phyloP scores from a whole-genome alignment of 2,797 vertebrate genomes.

The Xenopus petersii region DNA sequence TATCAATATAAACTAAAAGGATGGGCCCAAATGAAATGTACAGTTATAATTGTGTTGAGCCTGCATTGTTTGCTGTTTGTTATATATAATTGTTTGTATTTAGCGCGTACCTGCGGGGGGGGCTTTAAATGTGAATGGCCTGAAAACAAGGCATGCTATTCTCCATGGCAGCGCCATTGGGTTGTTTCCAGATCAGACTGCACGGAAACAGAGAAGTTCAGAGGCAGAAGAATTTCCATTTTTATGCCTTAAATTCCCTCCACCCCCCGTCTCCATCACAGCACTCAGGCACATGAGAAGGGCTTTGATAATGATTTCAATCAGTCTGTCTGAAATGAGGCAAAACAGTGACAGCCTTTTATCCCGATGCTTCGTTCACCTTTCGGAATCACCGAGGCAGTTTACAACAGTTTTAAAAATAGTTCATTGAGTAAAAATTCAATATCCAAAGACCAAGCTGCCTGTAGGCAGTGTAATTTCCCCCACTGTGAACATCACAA shows the following conservation, averaged over 20 bases:
- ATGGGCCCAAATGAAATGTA: too few relatives aligned
- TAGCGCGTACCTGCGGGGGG: too few relatives aligned
- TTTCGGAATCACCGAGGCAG: constrained; percentile 18
- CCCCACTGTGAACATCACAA: constrained; percentile 46
- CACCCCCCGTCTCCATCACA: neutral
- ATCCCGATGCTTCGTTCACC: constrained; percentile 27
- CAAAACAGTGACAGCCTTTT: constrained; percentile 9
- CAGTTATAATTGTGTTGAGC: too few relatives aligned
- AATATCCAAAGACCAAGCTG: constrained; percentile 28
- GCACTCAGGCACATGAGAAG: neutral
- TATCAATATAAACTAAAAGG: too few relatives aligned
- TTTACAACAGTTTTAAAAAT: constrained; percentile 38
- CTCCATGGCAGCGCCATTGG: too few relatives aligned
- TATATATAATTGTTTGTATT: too few relatives aligned
- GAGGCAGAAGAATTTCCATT: neutral
- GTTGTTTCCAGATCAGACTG: too few relatives aligned
- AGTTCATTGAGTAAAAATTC: constrained; percentile 45
- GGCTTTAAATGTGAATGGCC: too few relatives aligned
- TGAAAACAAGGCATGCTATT: too few relatives aligned
- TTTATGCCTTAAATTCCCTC: constrained; percentile 5
- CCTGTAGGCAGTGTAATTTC: constrained; percentile 41
- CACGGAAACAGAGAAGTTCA: too few relatives aligned
- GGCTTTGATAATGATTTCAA: constrained; percentile 33
- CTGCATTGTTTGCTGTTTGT: too few relatives aligned
- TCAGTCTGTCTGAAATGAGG: constrained; percentile 21